Evolutionary conservation across 1,140 invertebrate genomes (phyloP).

Genomic region (Aphis craccivora): DNA sequence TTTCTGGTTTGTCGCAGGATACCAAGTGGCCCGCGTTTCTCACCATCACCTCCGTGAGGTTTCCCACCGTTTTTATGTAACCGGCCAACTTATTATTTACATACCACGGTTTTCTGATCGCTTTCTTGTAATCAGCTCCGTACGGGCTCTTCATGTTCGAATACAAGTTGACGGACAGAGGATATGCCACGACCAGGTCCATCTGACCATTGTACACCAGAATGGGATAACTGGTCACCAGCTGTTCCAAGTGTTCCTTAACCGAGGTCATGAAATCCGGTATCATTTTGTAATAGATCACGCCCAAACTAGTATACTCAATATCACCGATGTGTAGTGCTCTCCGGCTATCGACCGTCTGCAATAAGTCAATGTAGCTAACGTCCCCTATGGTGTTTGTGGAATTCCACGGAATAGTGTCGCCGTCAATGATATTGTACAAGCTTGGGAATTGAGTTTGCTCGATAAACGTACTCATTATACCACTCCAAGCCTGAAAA

Average conservation of each 20-base stretch:
- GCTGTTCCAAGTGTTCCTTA: slow-evolving; percentile 74
- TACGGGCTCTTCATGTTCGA: slow-evolving; percentile 72
- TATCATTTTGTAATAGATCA: slow-evolving; percentile 73
- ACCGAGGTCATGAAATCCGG: slow-evolving; percentile 85
- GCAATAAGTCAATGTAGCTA: slow-evolving; percentile 65
- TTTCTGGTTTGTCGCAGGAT: slow-evolving; percentile 80
- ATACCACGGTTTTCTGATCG: slow-evolving; percentile 65
- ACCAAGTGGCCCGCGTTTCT: slow-evolving; percentile 86
- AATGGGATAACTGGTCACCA: slow-evolving; percentile 74
- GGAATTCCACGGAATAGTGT: slow-evolving; percentile 34
- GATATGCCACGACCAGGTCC: slow-evolving; percentile 84
- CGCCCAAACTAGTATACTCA: slow-evolving; percentile 65
- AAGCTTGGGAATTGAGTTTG: slow-evolving; percentile 57
- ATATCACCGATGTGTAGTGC: slow-evolving; percentile 85
- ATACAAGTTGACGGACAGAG: slow-evolving; percentile 75
- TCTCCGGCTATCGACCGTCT: slow-evolving; percentile 70
- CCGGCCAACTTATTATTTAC: slow-evolving; percentile 57
- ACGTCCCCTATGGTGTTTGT: neutral
- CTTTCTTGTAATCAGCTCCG: slow-evolving; percentile 71
- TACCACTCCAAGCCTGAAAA: slow-evolving; percentile 59
- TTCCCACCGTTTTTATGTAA: slow-evolving; percentile 61
- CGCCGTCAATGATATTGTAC: slow-evolving; percentile 56
- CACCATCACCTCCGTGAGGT: slow-evolving; percentile 78
- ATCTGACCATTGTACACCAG: slow-evolving; percentile 79
- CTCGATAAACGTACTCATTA: slow-evolving; percentile 55